These are phyloP conservation scores for Galeopsomyia nigrocyanea DNA, from an alignment of 2,888 invertebrate species.

Conservation along the genomic window DNA sequence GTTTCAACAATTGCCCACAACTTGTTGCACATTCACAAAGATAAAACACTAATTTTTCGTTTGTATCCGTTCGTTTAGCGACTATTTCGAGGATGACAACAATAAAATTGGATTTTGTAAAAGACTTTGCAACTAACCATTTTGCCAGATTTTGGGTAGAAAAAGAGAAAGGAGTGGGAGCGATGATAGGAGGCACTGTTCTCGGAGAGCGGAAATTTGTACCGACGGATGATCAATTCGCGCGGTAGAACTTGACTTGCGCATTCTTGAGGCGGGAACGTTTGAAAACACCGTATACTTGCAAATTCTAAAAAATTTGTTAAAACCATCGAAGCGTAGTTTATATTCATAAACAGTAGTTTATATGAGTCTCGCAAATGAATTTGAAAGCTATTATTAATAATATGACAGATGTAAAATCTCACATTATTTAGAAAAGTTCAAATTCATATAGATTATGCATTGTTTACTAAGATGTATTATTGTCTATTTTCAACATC, in stretches of 20 bases:
- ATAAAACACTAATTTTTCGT: conserved; percentile 1
- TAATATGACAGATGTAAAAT: too few species aligned
- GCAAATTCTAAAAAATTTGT: too few species aligned
- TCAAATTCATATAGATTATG: too few species aligned
- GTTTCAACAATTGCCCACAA: conserved; percentile 11
- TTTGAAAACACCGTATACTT: too few species aligned
- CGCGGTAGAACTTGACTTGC: conserved; percentile 2
- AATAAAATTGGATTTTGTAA: conserved; percentile 40
- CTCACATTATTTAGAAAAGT: too few species aligned
- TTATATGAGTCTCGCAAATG: too few species aligned
- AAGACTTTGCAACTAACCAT: conserved; percentile 44
- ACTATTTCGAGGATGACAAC: conserved; percentile 28
- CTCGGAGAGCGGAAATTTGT: too few species aligned
- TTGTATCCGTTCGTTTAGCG: neutral
- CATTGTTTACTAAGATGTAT: too few species aligned
- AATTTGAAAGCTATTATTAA: too few species aligned
- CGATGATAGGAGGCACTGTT: neutral
- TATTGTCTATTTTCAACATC: too few species aligned
- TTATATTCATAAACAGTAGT: too few species aligned
- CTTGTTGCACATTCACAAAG: conserved; percentile 16
- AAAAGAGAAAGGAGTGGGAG: conserved; percentile 30
- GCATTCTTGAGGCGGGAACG: neutral
- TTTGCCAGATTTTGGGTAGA: conserved; percentile 37
- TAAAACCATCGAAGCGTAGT: too few species aligned
- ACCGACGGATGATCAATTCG: neutral